phyloP scores from a whole-genome alignment of 1,140 invertebrate species.

The Xylocopa sonorina region DNA sequence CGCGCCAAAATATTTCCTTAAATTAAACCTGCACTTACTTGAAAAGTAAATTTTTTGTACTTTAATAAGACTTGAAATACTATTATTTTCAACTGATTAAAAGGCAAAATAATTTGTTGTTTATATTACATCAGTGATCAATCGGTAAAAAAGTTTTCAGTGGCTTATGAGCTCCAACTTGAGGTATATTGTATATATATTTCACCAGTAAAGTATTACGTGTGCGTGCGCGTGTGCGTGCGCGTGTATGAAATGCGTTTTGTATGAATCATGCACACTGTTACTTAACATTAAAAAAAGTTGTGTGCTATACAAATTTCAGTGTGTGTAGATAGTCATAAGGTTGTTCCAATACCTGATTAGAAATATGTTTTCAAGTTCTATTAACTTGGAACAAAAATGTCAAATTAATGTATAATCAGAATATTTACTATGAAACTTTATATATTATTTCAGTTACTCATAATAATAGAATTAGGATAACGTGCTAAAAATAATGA shows the following conservation, averaged over 20 bases:
- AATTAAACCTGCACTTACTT: slow-evolving; percentile 39
- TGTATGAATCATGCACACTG: slow-evolving; percentile 45
- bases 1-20: slow-evolving; percentile 69
- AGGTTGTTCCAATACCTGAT: slow-evolving; percentile 62
- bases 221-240: too few species aligned
- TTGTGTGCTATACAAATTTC: slow-evolving; percentile 39
- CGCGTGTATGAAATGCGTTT: slow-evolving; percentile 48
- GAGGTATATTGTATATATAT: slow-evolving; percentile 56
- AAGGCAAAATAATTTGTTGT: slow-evolving; percentile 45
- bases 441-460: slow-evolving; percentile 19
- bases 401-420: slow-evolving; percentile 14
- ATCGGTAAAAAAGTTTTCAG: slow-evolving; percentile 44
- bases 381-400: background rate
- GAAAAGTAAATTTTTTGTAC: slow-evolving; percentile 58
- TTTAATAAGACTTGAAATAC: slow-evolving; percentile 57
- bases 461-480: slow-evolving; percentile 24
- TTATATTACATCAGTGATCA: background rate
- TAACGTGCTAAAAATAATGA: background rate
- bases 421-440: slow-evolving; percentile 12
- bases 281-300: slow-evolving; percentile 43
- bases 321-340: slow-evolving; percentile 42
- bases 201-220: slow-evolving; percentile 60
- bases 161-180: slow-evolving; percentile 49
- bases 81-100: slow-evolving; percentile 52
- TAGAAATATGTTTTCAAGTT: slow-evolving; percentile 26